Base-by-base conservation (phyloP, 2,113 vertebrate genomes). In the Chrysemys picta region DNA sequence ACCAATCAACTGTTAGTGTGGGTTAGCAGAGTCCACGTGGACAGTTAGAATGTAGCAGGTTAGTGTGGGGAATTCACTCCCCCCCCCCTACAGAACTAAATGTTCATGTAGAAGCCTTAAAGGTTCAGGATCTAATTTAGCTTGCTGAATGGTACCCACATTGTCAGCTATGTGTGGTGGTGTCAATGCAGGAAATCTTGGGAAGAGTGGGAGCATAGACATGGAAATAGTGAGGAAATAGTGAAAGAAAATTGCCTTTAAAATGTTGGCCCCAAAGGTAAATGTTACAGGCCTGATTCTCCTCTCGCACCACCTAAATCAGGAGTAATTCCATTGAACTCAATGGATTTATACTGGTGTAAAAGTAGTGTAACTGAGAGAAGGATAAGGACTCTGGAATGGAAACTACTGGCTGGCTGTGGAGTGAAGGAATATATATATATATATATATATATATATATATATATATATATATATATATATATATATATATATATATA, bases 131-230 rank as follows among this genome's bases (percentile, higher is more conserved):
- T 38, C 31, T 72, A 72, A 72, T 21, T 72, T 38, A n/a, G 65
- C 65, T 38, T 21, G 13, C 9, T 59, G 49, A 78, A 38, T 5
- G 4, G 22, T 38, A 13, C 12, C 27, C 76, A 19, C 65, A 25
- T 8, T 0, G 1, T 1, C 59, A 52, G 72, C 72, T 16, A 1
- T 2, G 29, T 1, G 19, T 57, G 76, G 8, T 25, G 22, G 6
- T 25, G 22, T 17, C 29, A 57, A 59, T 27, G 38, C 1, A 35
- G 72, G 27, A 93, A 57, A 35, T 10, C 76, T 35, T 3, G 76
- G 78, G 31, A 84, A 84, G 29, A 49, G 24, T 5, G 49, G 29
- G 35, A 31, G 69, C 49, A 38, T 10, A 38, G 9, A 21, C 31
- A 5, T 21, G 19, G 16, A 69, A n/a, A 50, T 0, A 27, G 87